phyloP scores from a whole-genome alignment of 2,888 invertebrate species.

The Lepidochrysops patricia region DNA sequence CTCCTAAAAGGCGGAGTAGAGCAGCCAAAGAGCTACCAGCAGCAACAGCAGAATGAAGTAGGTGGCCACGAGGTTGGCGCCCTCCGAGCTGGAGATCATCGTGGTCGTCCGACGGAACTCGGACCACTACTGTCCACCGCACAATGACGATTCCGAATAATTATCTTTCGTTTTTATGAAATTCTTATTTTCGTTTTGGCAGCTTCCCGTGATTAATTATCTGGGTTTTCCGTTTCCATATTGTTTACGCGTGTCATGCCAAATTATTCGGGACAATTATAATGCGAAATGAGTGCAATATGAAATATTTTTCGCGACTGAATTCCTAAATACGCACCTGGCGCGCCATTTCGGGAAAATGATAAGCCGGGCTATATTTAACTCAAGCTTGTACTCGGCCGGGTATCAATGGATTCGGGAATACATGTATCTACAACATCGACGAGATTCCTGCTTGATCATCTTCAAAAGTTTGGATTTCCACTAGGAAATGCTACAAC shows the following conservation, averaged over 20 bases:
- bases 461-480: too few relatives aligned
- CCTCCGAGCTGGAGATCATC: constrained; percentile 65
- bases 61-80: constrained; percentile 78
- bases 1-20: constrained; percentile 76
- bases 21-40: constrained; percentile 76
- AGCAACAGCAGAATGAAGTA: constrained; percentile 78
- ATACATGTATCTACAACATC: too few relatives aligned
- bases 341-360: constrained; percentile 53
- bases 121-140: constrained; percentile 41
- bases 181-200: constrained; percentile 48
- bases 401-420: constrained; percentile 1
- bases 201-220: constrained; percentile 48
- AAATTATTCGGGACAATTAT: constrained; percentile 8
- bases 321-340: constrained; percentile 46
- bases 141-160: constrained; percentile 35
- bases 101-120: constrained; percentile 23
- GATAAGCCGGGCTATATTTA: constrained; percentile 59
- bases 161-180: constrained; percentile 32
- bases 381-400: constrained; percentile 28
- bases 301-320: not conserved
- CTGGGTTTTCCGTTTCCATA: constrained; percentile 30
- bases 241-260: constrained; percentile 27
- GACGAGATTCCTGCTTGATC: too few relatives aligned
- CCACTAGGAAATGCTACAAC: too few relatives aligned
- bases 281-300: not conserved